phyloP scores from a whole-genome alignment of 2,113 vertebrate species.

The Chunga burmeisteri region DNA sequence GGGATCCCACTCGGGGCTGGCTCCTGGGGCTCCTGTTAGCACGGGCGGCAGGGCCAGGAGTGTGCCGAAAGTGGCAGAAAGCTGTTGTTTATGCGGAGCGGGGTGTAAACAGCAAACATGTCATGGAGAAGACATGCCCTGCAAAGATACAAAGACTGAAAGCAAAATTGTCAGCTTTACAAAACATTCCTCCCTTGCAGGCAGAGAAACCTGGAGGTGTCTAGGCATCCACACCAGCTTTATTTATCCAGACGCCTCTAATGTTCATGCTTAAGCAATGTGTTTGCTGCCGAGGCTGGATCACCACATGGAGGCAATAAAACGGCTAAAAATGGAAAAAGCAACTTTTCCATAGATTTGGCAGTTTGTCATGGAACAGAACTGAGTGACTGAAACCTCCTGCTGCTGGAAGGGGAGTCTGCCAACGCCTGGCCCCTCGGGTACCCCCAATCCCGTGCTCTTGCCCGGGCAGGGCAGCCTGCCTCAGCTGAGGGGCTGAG shows the following conservation, averaged over 20 bases:
- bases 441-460: neutral
- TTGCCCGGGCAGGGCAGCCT: neutral
- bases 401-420: neutral
- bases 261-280: constrained; percentile 41
- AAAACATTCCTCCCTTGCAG: constrained; percentile 51
- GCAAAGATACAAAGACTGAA: constrained; percentile 9
- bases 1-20: neutral
- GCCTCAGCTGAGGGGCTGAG: accelerated
- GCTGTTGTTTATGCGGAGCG: constrained; percentile 58
- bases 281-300: constrained; percentile 50
- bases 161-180: constrained; percentile 54
- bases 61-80: neutral
- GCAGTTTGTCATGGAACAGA: constrained; percentile 49
- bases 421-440: neutral
- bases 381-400: neutral
- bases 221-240: constrained; percentile 52
- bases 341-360: constrained; percentile 52
- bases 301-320: constrained; percentile 72
- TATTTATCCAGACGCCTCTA: constrained; percentile 65
- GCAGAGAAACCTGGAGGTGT: constrained; percentile 62
- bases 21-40: neutral
- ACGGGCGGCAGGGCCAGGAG: neutral
- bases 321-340: constrained; percentile 73
- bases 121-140: neutral
- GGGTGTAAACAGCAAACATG: constrained; percentile 47